phyloP scores from a whole-genome alignment of 2,888 invertebrate species.

The Trissonchulus latispiculum region DNA sequence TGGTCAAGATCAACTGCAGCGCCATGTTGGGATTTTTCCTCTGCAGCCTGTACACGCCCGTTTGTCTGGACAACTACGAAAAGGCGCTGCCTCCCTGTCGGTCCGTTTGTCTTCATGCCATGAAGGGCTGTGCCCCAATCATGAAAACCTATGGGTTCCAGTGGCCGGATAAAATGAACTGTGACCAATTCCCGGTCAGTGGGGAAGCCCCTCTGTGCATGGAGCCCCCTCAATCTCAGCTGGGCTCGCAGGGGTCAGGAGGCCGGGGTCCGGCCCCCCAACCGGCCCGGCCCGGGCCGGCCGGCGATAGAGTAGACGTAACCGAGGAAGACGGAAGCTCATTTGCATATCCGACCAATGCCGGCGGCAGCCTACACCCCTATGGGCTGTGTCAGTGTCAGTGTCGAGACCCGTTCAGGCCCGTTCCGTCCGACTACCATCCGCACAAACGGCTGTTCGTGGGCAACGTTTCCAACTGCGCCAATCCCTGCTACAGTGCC shows the following conservation, averaged over 20 bases:
- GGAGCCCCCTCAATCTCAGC: conserved; percentile 19
- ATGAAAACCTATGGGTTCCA: conserved; percentile 79
- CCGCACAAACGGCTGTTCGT: conserved; percentile 24
- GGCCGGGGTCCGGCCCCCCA: no score
- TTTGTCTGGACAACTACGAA: conserved; percentile 67
- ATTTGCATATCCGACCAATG: no score
- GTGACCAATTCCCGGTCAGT: conserved; percentile 67
- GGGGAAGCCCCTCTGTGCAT: conserved; percentile 21
- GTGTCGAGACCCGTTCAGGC: neutral
- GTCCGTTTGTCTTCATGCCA: conserved; percentile 82
- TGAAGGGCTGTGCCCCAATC: conserved; percentile 80
- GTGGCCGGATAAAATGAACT: conserved; percentile 96
- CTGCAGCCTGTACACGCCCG: conserved; percentile 95
- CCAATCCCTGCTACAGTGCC: conserved; percentile 34
- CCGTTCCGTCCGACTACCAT: conserved; percentile 4
- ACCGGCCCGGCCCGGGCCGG: no score
- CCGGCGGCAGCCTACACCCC: no score
- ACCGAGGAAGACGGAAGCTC: no score
- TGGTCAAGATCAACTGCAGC: conserved; percentile 94
- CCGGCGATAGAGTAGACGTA: no score
- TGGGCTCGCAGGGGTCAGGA: conserved; percentile 21
- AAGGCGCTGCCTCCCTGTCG: conserved; percentile 74
- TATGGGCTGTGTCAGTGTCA: neutral
- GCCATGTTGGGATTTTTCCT: conserved; percentile 90
- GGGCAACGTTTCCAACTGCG: conserved; percentile 38